These are phyloP conservation scores for Melitaea athalia DNA, from an alignment of 2,888 invertebrate genomes.

Conservation along the genomic window DNA sequence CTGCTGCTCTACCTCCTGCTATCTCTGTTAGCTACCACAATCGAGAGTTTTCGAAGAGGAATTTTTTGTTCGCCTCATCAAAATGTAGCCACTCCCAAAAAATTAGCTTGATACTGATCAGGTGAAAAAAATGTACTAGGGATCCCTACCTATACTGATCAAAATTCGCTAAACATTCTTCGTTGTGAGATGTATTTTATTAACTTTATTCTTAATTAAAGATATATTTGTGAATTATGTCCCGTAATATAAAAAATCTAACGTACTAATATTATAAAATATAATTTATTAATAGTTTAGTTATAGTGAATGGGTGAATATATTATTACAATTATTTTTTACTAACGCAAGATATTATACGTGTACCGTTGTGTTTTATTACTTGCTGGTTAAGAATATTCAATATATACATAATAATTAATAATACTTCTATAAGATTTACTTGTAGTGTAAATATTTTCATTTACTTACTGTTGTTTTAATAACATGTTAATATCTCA, in stretches of 20 bases:
- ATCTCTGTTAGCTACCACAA: no score
- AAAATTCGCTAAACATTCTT: not conserved
- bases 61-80: no score
- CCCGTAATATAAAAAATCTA: no score
- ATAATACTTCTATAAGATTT: constrained; percentile 10
- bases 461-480: not conserved
- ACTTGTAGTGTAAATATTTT: constrained; percentile 9
- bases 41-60: no score
- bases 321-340: not conserved
- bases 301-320: not conserved
- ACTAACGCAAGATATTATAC: not conserved
- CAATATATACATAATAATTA: no score
- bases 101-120: no score
- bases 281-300: not conserved
- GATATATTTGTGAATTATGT: not conserved
- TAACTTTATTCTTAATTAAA: not conserved
- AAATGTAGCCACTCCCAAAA: no score
- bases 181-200: not conserved
- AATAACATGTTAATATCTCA: not conserved
- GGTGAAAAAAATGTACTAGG: no score
- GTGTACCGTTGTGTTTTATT: not conserved
- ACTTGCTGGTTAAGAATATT: constrained; percentile 14
- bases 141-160: no score
- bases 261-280: no score
- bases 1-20: no score